Evolutionary conservation across 2,797 vertebrate genomes (phyloP).

Genomic region (Lepus oiostolus): DNA sequence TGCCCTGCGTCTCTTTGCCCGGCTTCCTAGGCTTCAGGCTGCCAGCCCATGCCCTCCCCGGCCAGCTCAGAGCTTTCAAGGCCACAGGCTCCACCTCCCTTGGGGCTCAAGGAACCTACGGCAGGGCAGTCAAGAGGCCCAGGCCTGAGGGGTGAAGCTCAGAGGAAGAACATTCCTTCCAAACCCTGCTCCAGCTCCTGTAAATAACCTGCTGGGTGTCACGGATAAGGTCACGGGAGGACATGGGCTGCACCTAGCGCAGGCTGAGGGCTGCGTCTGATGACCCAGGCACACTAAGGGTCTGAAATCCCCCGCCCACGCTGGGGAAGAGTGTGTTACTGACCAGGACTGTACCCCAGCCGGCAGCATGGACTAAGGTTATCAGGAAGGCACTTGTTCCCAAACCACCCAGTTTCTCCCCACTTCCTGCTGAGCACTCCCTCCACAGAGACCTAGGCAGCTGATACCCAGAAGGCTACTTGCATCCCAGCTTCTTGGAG

Average conservation of each 20-base stretch:
- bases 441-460: background rate
- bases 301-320: background rate
- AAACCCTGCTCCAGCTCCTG: constrained; percentile 32
- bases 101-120: background rate
- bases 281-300: background rate
- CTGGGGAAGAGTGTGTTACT: background rate
- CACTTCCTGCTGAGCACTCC: background rate
- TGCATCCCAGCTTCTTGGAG: background rate
- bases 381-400: background rate
- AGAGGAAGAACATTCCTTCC: constrained; percentile 28
- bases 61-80: background rate
- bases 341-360: background rate
- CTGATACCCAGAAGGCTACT: background rate
- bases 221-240: constrained; percentile 29
- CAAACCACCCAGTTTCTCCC: background rate
- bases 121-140: background rate
- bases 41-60: background rate
- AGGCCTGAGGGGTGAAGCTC: constrained; percentile 7
- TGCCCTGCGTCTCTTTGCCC: background rate
- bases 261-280: background rate
- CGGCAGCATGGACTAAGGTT: background rate
- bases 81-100: background rate
- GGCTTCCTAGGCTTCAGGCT: background rate
- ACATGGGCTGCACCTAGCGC: background rate
- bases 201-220: constrained; percentile 16